phyloP scores from a whole-genome alignment of 37 sponge, comb jelly and placozoan genomes.

The Halichondria panicea region DNA sequence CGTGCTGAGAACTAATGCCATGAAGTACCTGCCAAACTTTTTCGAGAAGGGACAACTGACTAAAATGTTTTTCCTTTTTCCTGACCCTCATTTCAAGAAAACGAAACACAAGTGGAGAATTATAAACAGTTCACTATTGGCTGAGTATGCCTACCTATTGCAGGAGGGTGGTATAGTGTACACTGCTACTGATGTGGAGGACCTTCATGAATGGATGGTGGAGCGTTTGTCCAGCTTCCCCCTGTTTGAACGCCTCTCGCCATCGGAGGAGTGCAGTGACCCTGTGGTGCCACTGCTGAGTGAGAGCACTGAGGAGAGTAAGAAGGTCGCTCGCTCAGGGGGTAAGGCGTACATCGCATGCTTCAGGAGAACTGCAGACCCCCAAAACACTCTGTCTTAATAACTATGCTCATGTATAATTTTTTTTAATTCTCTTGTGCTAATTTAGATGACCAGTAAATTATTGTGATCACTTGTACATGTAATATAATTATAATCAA shows the following conservation, averaged over 20 bases:
- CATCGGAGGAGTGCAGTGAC: constrained; percentile 61
- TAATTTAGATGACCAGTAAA: no score
- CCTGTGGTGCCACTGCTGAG: constrained; percentile 64
- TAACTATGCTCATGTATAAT: no score
- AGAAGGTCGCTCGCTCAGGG: constrained; percentile 82
- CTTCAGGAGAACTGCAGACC: constrained; percentile 81
- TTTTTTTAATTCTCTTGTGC: no score
- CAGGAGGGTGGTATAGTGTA: constrained; percentile 86
- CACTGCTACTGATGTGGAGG: constrained; percentile 95
- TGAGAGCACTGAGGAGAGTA: constrained; percentile 89
- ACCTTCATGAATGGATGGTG: constrained; percentile 95
- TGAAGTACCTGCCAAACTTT: constrained; percentile 97
- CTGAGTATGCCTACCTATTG: constrained; percentile 93
- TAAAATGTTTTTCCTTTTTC: constrained; percentile 96
- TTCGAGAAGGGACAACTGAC: constrained; percentile 88
- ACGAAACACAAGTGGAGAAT: constrained; percentile 97
- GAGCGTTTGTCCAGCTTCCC: constrained; percentile 72
- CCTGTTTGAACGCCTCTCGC: constrained; percentile 66
- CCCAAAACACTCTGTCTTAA: no score
- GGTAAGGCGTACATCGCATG: constrained; percentile 64
- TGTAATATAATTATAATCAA: no score
- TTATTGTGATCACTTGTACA: no score
- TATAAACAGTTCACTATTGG: constrained; percentile 76
- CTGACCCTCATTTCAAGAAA: constrained; percentile 99
- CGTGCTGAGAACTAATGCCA: constrained; percentile 93